Evolutionary conservation across 2,888 invertebrate species (phyloP).

Genomic region (Chaitophorus viminalis): DNA sequence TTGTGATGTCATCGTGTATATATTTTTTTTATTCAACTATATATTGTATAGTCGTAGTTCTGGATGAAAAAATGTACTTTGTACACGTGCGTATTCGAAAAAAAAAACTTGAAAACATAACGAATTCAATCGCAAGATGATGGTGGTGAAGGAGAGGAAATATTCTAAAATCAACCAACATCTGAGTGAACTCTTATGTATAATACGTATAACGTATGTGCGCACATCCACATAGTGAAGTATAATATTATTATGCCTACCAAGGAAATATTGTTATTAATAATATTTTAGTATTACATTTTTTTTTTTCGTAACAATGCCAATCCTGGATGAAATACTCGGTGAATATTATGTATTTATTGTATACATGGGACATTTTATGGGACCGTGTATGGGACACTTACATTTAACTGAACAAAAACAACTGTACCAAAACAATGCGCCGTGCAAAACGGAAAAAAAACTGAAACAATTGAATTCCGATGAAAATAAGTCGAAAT

Average conservation of each 20-base stretch:
- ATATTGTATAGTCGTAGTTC: neutral
- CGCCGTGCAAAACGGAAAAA: neutral
- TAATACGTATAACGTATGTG: too few species aligned
- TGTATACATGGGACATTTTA: too few species aligned
- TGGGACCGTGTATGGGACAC: neutral
- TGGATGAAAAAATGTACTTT: neutral
- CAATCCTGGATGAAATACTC: neutral
- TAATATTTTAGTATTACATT: neutral
- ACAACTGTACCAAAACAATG: constrained; percentile 12
- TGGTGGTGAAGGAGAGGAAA: neutral
- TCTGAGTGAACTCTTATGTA: neutral
- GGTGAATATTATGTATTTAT: neutral
- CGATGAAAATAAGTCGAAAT: neutral
- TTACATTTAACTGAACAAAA: constrained; percentile 31
- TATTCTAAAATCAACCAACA: constrained; percentile 30
- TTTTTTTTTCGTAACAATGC: constrained; percentile 24
- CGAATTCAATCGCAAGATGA: neutral
- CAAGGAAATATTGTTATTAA: constrained; percentile 7
- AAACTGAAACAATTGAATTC: constrained; percentile 30
- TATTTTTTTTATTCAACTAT: constrained; percentile 34
- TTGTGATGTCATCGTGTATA: constrained; percentile 44
- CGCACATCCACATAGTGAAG: too few species aligned
- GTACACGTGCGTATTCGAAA: neutral
- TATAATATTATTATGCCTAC: too few species aligned
- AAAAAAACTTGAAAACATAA: constrained; percentile 45